These are phyloP conservation scores for Cantharis rufa DNA, from an alignment of 2,888 invertebrate genomes.

Conservation along the genomic window DNA sequence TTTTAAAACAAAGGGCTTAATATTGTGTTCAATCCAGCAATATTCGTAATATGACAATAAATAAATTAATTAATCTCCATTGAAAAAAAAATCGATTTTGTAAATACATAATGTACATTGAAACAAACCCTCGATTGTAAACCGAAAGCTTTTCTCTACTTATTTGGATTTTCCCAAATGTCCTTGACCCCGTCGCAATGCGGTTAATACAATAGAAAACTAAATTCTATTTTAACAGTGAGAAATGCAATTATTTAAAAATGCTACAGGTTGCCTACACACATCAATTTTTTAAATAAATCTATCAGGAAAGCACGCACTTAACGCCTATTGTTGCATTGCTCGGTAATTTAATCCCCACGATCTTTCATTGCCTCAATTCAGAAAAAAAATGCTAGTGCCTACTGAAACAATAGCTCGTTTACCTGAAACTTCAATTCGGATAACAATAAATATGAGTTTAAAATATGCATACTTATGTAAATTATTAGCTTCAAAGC, in stretches of 20 bases:
- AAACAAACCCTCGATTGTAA: not conserved
- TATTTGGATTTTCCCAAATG: not conserved
- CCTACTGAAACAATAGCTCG: not conserved
- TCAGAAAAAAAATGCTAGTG: not conserved
- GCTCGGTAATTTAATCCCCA: not conserved
- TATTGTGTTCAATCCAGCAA: not conserved
- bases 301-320: not conserved
- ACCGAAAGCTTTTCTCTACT: not conserved
- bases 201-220: not conserved
- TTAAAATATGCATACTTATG: not conserved
- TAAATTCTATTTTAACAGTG: not conserved
- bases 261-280: not conserved
- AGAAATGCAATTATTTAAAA: not conserved
- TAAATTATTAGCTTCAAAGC: not conserved
- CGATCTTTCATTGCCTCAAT: no score
- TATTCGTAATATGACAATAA: not conserved
- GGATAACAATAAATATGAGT: not conserved
- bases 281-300: not conserved
- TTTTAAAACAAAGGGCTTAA: not conserved
- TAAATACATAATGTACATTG: not conserved
- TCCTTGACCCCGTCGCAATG: constrained; percentile 2
- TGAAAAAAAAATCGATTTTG: not conserved
- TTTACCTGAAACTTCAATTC: not conserved
- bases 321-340: not conserved
- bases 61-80: not conserved